Evolutionary conservation across 2,113 vertebrate species (phyloP).

Genomic region (Pyxicephalus adspersus): DNA sequence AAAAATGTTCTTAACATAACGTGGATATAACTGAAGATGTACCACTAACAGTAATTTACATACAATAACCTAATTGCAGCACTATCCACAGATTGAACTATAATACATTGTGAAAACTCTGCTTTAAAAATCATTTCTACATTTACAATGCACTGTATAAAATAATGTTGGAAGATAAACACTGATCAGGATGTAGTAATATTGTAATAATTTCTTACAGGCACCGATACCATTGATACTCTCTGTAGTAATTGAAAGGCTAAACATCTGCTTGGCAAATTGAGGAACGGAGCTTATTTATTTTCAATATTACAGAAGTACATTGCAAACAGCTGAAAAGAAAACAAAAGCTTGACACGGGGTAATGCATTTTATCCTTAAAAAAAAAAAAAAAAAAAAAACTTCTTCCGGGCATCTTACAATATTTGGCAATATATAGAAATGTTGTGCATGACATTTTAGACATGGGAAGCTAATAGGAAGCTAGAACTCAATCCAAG

Average conservation of each 20-base stretch:
- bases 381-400: constrained; percentile 26
- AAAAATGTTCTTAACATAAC: too few species aligned
- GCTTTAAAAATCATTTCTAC: too few species aligned
- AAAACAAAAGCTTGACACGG: neutral
- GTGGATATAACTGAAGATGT: too few species aligned
- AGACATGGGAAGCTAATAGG: constrained; percentile 44
- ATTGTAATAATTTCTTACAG: neutral
- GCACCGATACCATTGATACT: neutral
- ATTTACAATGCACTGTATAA: too few species aligned
- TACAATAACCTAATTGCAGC: too few species aligned
- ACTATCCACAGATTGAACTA: too few species aligned
- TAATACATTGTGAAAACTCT: too few species aligned
- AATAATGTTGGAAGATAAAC: neutral
- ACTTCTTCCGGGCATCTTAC: constrained; percentile 9
- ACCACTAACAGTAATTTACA: too few species aligned
- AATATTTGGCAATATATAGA: constrained; percentile 29
- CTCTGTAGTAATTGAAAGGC: neutral
- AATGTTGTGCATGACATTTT: constrained; percentile 50
- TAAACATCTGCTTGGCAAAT: neutral
- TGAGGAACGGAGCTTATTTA: neutral
- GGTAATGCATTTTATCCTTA: constrained; percentile 20
- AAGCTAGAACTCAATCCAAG: constrained; percentile 25
- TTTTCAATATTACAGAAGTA: neutral
- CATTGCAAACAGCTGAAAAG: neutral
- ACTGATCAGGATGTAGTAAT: neutral